Evolutionary conservation across 2,113 vertebrate genomes (phyloP), one percentile per base, ranked within the genome.

Genomic region (Eptesicus fuscus): DNA sequence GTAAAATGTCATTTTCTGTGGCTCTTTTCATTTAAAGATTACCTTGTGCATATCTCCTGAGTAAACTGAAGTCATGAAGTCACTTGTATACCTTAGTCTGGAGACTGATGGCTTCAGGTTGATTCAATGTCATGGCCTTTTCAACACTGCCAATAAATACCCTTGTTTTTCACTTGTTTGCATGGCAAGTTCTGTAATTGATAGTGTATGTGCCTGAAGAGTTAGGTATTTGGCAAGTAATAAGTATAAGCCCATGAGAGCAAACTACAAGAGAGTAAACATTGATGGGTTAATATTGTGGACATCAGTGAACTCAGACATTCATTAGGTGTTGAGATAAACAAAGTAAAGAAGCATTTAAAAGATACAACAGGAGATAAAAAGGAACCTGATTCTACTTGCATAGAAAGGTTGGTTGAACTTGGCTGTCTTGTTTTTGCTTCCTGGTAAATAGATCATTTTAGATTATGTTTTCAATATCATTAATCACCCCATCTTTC

Each of bases 141-240:
- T 53, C 63, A 83, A 73, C 49, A 40, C 12, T 94, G 74, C 51
- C 82, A 30, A 0, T 91, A 87, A 93, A 80, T 90, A 61, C 71
- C 44, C 35, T 90, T 87, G 65, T 77, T 93, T 96, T 90, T 91
- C 83, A 91, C 44, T 97, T 91, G 79, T 84, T 96, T 96, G 59
- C 76, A 83, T 40, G 47, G 83, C 37, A 87, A 13, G 35, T 89
- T 97, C 82, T 73, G 14, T 96, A 93, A 95, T 47, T 85, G 56
- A 78, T 90, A 74, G 40, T 83, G 22, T 76, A 25, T 35, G 10
- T 95, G 30, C 88, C 70, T 95, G 23, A 88, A 96, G 53, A 95
- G 78, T 83, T 42, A 56, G 65, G 2, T 76, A 83, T 92, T 93
- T 96, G 82, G 18, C 84, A 80, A 35, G 56, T 90, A 70, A 23